Conservation (phyloP, 1,140 invertebrate genomes). For the Kradibia gibbosae region DNA sequence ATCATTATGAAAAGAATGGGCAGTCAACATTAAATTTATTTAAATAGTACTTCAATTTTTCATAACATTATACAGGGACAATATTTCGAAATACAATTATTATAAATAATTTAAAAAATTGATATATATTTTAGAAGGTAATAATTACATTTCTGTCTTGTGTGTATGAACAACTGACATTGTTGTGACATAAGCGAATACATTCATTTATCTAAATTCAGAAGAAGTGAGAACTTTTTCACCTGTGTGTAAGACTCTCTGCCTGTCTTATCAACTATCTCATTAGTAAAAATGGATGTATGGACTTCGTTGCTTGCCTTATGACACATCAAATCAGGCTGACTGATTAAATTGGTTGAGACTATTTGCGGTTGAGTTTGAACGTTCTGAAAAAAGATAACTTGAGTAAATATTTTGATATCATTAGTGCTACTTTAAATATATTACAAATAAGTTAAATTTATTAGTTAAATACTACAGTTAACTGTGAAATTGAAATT, state of each 20-base stretch:
- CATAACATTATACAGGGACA: too few relatives aligned
- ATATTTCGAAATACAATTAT: too few relatives aligned
- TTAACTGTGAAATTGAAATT: too few relatives aligned
- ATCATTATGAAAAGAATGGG: not conserved
- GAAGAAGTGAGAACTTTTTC: not conserved
- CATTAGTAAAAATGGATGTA: not conserved
- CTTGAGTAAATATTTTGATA: slow-evolving; percentile 35
- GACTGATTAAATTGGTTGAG: slow-evolving; percentile 5
- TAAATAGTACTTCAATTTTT: too few relatives aligned
- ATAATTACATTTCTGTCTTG: too few relatives aligned
- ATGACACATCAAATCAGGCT: not conserved
- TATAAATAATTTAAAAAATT: too few relatives aligned
- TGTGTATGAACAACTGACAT: too few relatives aligned
- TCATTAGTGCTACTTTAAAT: not conserved
- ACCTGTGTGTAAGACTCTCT: slow-evolving; percentile 22
- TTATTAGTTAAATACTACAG: not conserved
- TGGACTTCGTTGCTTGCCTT: not conserved
- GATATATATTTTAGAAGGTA: too few relatives aligned
- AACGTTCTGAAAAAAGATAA: slow-evolving; percentile 56
- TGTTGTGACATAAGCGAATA: too few relatives aligned
- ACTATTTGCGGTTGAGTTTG: slow-evolving; percentile 28
- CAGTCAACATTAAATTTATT: not conserved
- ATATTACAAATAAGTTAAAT: not conserved
- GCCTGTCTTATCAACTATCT: not conserved
- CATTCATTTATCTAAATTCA: not conserved